Conservation (phyloP, 2,888 invertebrate genomes). For the Drosophila parthenogenetica region DNA sequence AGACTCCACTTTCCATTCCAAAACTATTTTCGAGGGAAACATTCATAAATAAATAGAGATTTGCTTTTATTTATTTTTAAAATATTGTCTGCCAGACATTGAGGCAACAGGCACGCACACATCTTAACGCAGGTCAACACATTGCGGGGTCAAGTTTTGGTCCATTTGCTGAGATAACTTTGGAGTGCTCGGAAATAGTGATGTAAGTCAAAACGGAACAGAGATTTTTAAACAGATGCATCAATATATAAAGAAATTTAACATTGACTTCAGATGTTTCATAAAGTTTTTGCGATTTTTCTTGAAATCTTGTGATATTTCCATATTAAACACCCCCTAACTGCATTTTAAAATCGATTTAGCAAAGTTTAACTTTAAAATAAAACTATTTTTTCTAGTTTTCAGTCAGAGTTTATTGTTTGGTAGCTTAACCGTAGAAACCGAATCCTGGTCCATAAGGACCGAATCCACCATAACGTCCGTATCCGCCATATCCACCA, state of each 20-base stretch:
- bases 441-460: constrained; percentile 15
- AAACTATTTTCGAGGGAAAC: constrained; percentile 6
- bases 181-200: constrained; percentile 12
- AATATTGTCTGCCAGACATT: constrained; percentile 58
- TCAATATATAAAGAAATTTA: too few species aligned
- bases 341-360: too few species aligned
- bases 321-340: too few species aligned
- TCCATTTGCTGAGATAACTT: constrained; percentile 58
- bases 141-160: constrained; percentile 78
- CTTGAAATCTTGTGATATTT: too few species aligned
- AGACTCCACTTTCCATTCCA: background rate
- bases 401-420: constrained; percentile 41
- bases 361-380: background rate
- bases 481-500: constrained; percentile 22
- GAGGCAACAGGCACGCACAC: constrained; percentile 55
- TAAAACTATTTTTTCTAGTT: background rate
- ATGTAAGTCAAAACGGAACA: too few species aligned
- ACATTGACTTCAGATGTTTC: too few species aligned
- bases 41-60: constrained; percentile 75
- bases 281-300: too few species aligned
- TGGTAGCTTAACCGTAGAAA: constrained; percentile 18
- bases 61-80: constrained; percentile 77
- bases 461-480: constrained; percentile 14
- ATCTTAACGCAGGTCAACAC: constrained; percentile 63
- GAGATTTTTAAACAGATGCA: too few species aligned